Conservation (phyloP, 2,113 vertebrate species). For the Gasterosteus aculeatus region DNA sequence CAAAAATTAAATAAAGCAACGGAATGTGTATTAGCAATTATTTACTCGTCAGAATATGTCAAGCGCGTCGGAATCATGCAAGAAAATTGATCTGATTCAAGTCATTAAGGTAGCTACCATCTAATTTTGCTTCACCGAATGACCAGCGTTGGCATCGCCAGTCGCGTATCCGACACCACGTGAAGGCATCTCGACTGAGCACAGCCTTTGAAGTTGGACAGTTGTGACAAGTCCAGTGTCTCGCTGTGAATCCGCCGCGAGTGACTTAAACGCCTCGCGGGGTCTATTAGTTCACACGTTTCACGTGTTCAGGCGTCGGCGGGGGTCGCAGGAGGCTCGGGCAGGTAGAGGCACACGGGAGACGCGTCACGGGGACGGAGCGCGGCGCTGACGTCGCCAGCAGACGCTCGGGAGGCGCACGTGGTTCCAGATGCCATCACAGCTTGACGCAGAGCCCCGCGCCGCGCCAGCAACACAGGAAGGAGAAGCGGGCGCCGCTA, state of each 20-base stretch:
- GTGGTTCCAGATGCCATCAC: slow-evolving; percentile 23
- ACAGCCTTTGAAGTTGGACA: slow-evolving; percentile 33
- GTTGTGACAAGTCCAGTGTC: slow-evolving; percentile 15
- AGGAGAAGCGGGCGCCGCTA: slow-evolving; percentile 24
- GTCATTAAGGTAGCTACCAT: background rate
- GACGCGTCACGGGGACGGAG: background rate
- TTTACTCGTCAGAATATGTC: background rate
- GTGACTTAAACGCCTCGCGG: too few species aligned
- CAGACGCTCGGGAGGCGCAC: slow-evolving; percentile 37
- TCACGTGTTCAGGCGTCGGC: background rate
- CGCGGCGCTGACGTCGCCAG: background rate
- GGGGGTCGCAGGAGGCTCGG: too few species aligned
- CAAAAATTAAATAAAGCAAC: background rate
- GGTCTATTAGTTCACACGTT: background rate
- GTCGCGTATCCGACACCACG: background rate
- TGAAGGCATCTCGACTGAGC: slow-evolving; percentile 45
- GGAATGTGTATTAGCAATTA: background rate
- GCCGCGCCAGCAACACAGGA: slow-evolving; percentile 67
- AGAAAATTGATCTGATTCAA: background rate
- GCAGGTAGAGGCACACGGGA: background rate
- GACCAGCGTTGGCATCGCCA: too few species aligned
- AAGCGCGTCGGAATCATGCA: background rate
- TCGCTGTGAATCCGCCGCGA: background rate
- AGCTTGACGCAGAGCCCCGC: background rate
- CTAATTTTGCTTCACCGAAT: background rate